phyloP scores from a whole-genome alignment of 2,113 vertebrate genomes.

The Corythornis vintsioides region DNA sequence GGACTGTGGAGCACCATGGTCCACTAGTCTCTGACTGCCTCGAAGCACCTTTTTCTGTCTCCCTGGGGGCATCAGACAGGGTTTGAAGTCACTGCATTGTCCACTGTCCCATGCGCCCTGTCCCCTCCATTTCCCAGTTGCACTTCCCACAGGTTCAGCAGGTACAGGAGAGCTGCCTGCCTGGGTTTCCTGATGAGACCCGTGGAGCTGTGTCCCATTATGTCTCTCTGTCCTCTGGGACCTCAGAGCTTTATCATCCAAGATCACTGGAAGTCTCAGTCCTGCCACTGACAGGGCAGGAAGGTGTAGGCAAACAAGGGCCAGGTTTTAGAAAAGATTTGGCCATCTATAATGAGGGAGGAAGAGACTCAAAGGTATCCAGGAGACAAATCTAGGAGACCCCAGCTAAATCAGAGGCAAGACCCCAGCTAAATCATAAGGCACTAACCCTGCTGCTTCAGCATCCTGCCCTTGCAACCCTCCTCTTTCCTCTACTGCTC shows the following conservation, averaged over 20 bases:
- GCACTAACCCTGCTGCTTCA: neutral
- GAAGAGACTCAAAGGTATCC: neutral
- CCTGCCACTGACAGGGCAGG: neutral
- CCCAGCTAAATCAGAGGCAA: neutral
- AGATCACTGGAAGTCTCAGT: neutral
- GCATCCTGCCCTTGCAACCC: neutral
- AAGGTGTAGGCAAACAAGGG: neutral
- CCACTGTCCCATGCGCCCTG: neutral
- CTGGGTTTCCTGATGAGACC: neutral
- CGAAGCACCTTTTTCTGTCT: rapidly evolving
- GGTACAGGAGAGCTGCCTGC: neutral
- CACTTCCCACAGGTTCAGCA: neutral
- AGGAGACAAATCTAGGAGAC: neutral
- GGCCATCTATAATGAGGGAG: neutral
- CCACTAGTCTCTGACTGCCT: neutral
- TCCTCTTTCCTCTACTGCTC: neutral
- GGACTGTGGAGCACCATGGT: neutral
- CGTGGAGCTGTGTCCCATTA: neutral
- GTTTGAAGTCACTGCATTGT: neutral
- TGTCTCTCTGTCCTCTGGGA: too few species aligned
- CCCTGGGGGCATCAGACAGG: neutral
- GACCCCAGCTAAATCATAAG: neutral
- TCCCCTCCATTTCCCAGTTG: rapidly evolving
- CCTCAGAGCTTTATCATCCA: neutral
- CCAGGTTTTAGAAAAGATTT: neutral